Conservation (phyloP, 2,113 vertebrate genomes). For the Myotis yumanensis region DNA sequence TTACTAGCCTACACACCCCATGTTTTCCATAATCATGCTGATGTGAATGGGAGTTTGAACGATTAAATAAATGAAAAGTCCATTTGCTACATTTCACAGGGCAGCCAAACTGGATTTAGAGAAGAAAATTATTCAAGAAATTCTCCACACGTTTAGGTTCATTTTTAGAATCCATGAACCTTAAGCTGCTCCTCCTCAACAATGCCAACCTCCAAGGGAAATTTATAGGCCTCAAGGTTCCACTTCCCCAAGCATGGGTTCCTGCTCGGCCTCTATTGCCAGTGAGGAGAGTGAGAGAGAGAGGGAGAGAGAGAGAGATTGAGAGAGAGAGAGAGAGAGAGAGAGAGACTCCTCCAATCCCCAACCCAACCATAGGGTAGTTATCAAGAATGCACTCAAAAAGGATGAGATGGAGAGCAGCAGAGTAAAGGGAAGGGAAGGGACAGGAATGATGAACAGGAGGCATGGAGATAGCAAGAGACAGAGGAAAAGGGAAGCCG, state of each 20-base stretch:
- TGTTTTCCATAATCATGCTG: conserved; percentile 80
- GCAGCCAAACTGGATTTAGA: conserved; percentile 68
- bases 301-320: too few species aligned
- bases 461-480: background rate
- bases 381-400: background rate
- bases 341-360: background rate
- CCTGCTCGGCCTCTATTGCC: background rate
- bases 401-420: background rate
- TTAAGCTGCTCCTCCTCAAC: conserved; percentile 93
- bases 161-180: conserved; percentile 91
- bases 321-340: too few species aligned
- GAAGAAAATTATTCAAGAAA: conserved; percentile 72
- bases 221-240: background rate
- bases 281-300: background rate
- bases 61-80: conserved; percentile 83
- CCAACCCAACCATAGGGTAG: background rate
- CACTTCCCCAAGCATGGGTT: background rate
- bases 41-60: conserved; percentile 76
- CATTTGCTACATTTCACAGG: conserved; percentile 84
- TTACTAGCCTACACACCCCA: conserved; percentile 82
- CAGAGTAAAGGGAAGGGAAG: accelerated
- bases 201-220: conserved; percentile 85
- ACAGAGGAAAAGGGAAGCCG: background rate
- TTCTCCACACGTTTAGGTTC: conserved; percentile 72
- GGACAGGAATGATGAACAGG: background rate